phyloP scores from a whole-genome alignment of 2,888 invertebrate species.

The Hololepta plana region DNA sequence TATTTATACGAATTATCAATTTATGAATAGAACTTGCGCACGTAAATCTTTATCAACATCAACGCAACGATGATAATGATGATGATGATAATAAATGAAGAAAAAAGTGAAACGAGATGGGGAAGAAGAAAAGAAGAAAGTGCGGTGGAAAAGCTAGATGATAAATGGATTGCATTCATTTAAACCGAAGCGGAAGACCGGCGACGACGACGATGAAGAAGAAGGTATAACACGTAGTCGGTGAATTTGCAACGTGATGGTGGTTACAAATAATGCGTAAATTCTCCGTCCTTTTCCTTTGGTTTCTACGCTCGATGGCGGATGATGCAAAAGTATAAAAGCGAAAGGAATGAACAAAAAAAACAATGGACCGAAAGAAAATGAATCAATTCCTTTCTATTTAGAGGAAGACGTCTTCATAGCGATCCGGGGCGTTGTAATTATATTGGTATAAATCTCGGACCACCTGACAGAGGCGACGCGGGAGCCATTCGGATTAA shows the following conservation, averaged over 20 bases:
- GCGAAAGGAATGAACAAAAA: too few species aligned
- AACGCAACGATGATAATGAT: too few species aligned
- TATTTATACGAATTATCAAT: too few species aligned
- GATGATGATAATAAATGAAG: too few species aligned
- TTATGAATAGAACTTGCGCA: conserved; percentile 22
- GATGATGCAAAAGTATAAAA: too few species aligned
- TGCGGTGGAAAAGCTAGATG: conserved; percentile 12
- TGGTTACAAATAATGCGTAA: too few species aligned
- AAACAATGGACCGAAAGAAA: too few species aligned
- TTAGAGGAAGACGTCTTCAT: conserved; percentile 18
- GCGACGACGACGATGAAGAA: conserved; percentile 15
- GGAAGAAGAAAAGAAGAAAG: too few species aligned
- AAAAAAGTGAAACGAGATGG: conserved; percentile 6
- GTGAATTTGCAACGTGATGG: conserved; percentile 17
- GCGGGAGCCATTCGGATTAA: conserved; percentile 15
- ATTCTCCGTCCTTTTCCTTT: too few species aligned
- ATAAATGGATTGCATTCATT: conserved; percentile 24
- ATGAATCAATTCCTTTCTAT: conserved; percentile 23
- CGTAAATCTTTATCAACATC: conserved; percentile 28
- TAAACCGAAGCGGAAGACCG: conserved; percentile 5
- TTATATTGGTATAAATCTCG: conserved; percentile 26
- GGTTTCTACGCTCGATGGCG: too few species aligned
- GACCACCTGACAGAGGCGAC: conserved; percentile 18
- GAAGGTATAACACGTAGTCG: conserved; percentile 23
- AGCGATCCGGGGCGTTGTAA: conserved; percentile 20